Base-by-base conservation (phyloP, 2,797 vertebrate genomes). In the Myotis planiceps region DNA sequence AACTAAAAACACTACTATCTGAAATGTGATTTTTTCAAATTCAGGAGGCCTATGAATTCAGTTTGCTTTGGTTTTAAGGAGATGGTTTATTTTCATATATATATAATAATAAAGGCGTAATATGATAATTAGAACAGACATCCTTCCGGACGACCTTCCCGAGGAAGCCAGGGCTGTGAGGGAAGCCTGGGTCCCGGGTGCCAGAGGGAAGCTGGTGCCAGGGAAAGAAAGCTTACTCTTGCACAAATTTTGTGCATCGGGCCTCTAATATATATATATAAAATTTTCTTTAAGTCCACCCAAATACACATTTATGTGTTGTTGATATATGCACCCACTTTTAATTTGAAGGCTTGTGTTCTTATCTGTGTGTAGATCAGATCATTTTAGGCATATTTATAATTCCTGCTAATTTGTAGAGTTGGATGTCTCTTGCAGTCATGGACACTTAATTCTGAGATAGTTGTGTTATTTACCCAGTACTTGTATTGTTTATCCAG, bases 271-370 rank as follows among this genome's bases (percentile, higher is more conserved):
- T 68, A 29, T 9, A 78, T 63, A 12, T 68, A 29, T 9, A 78
- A 55, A n/a, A 1, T 79, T 94, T 84, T 25, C 15, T 84, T 71
- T 95, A 34, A 84, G 12, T 3, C 39, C 19, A 68, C 8, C 4
- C 19, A 94, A 83, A 76, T 92, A 71, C 32, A n/a, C 12, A 94
- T 45, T 90, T 74, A 78, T 69, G 5, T 89, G 74, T 75, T 81
- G 0, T 49, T 87, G 32, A 2, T 39, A 72, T 55, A 47, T 66
- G 14, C 3, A 47, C 10, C 8, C 1, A 65, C 5, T 78, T 93
- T 91, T 82, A 88, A 72, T 68, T 51, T 86, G n/a, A 45, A 87
- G 9, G 74, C 4, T 9, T 78, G 39, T 53, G 27, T 85, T 53
- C 34, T 88, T 85, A n/a, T 25, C 32, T 84, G 21, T 2, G 63